phyloP scores from a whole-genome alignment of 2,888 invertebrate species.

The Drosophila trichaetosa region DNA sequence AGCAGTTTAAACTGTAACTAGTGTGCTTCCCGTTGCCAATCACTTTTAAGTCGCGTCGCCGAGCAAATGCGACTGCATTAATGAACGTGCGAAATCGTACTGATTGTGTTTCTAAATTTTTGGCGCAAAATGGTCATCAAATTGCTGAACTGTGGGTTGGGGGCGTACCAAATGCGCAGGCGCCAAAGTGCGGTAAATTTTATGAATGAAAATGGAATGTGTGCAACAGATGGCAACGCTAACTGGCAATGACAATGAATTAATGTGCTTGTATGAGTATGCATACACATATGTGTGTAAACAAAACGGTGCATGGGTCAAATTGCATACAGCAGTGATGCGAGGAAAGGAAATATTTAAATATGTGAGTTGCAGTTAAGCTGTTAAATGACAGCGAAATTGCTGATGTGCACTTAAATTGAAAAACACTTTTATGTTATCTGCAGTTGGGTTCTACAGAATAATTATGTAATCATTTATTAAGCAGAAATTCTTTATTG shows the following conservation, averaged over 20 bases:
- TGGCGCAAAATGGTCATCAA: constrained; percentile 61
- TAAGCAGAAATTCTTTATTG: background rate
- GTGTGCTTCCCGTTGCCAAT: constrained; percentile 22
- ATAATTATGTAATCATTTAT: background rate
- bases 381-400: background rate
- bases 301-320: background rate
- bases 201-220: constrained; percentile 64
- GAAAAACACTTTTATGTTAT: constrained; percentile 5
- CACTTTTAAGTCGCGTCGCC: background rate
- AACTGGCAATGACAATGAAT: constrained; percentile 53
- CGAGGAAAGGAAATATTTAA: background rate
- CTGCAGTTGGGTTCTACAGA: constrained; percentile 8
- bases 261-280: background rate
- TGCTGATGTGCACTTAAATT: background rate
- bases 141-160: constrained; percentile 8
- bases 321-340: background rate
- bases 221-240: constrained; percentile 67
- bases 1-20: background rate
- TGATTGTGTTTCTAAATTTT: constrained; percentile 58
- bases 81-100: constrained; percentile 72
- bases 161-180: constrained; percentile 51
- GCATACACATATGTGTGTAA: background rate
- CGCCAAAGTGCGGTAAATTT: constrained; percentile 46
- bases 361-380: background rate
- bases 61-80: constrained; percentile 46